Conservation (phyloP, 2,797 vertebrate species). For the Spea hammondii region DNA sequence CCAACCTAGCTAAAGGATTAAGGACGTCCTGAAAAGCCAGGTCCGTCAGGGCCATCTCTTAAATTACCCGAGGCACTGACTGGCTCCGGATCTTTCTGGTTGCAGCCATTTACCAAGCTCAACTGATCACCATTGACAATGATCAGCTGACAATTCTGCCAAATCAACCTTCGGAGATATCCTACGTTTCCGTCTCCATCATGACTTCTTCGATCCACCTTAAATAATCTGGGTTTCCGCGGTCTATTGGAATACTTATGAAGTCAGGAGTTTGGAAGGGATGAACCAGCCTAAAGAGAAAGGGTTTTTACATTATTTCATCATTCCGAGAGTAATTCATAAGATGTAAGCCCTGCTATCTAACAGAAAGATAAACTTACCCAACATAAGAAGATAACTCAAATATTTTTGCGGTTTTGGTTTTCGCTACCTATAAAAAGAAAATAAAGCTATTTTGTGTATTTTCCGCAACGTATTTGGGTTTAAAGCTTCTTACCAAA, state of each 20-base stretch:
- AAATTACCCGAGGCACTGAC: no score
- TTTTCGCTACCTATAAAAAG: conserved; percentile 80
- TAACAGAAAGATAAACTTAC: conserved; percentile 63
- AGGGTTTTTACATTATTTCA: not conserved
- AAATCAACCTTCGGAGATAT: not conserved
- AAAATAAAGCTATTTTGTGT: conserved; percentile 23
- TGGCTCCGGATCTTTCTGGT: no score
- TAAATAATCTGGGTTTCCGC: conserved; percentile 74
- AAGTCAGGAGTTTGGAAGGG: conserved; percentile 83
- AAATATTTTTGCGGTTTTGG: conserved; percentile 76
- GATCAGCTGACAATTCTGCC: no score
- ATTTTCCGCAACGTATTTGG: no score
- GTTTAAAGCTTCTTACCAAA: no score
- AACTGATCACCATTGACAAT: no score
- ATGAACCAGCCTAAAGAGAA: conserved; percentile 73
- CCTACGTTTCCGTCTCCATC: conserved; percentile 54
- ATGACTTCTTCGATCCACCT: conserved; percentile 81
- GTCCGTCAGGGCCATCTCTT: no score
- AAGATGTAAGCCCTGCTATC: not conserved
- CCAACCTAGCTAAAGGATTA: no score
- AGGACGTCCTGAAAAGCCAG: no score
- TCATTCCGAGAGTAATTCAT: not conserved
- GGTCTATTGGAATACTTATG: conserved; percentile 78
- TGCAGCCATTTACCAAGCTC: no score
- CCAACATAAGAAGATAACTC: conserved; percentile 73